A percentile compares a stretch with the other conserved stretches of the same genome.
phyloP scores from a whole-genome alignment of 2,797 vertebrate genomes.

The Eurystomus glaucurus region DNA sequence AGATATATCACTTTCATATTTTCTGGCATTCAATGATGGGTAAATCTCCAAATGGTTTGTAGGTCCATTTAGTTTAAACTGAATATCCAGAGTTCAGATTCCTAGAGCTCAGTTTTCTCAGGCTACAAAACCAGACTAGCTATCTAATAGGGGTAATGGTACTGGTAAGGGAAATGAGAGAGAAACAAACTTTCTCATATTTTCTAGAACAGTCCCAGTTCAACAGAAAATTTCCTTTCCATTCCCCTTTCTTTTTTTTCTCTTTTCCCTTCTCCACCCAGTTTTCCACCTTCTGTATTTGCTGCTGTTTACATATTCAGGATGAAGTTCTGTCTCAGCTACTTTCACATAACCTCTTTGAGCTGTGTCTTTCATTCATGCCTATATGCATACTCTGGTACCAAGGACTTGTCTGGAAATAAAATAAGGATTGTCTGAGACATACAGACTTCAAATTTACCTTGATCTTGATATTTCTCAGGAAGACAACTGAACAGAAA shows the following conservation, averaged over 20 bases:
- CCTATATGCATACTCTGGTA: neutral
- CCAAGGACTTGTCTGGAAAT: neutral
- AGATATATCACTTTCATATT: constrained; percentile 44
- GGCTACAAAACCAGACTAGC: neutral
- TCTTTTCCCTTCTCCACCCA: neutral
- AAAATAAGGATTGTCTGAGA: neutral
- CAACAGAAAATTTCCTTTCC: neutral
- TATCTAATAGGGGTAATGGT: neutral
- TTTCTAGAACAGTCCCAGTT: neutral
- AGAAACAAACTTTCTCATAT: neutral
- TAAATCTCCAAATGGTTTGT: constrained; percentile 38
- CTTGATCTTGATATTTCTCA: neutral
- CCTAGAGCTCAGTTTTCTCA: constrained; percentile 47
- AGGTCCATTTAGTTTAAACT: neutral
- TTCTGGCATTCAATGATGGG: constrained; percentile 34
- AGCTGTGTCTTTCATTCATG: neutral
- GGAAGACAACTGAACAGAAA: neutral
- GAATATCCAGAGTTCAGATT: constrained; percentile 10
- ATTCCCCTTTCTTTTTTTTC: neutral
- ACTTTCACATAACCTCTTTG: neutral
- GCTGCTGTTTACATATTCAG: neutral
- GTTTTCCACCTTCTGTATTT: neutral
- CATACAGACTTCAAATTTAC: neutral
- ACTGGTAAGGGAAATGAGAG: neutral
- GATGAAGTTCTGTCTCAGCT: neutral